These are phyloP conservation scores for Gasteruption jaculator DNA, from an alignment of 2,888 invertebrate genomes.

Conservation along the genomic window DNA sequence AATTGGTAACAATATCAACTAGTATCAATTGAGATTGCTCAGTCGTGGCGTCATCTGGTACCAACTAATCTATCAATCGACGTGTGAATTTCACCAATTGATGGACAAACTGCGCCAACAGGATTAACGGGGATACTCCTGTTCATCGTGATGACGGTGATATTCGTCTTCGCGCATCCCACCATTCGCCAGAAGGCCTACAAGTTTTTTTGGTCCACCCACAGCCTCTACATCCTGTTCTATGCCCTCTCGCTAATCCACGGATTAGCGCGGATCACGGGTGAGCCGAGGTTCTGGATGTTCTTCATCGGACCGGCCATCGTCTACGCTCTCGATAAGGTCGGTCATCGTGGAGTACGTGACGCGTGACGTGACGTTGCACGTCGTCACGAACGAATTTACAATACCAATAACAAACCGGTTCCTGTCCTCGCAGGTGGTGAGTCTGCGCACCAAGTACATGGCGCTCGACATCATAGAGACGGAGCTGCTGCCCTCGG, in stretches of 20 bases:
- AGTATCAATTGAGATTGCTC: too few relatives aligned
- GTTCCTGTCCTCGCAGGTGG: slow-evolving; percentile 68
- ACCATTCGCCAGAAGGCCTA: slow-evolving; percentile 88
- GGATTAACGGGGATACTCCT: slow-evolving; percentile 83
- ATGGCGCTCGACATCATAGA: slow-evolving; percentile 90
- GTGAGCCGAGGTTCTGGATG: slow-evolving; percentile 89
- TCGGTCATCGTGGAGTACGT: too few relatives aligned
- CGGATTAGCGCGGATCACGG: slow-evolving; percentile 86
- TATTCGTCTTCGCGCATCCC: slow-evolving; percentile 95
- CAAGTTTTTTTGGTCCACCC: slow-evolving; percentile 93
- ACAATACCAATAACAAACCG: background rate
- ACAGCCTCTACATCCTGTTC: slow-evolving; percentile 80
- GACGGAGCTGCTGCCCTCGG: slow-evolving; percentile 89
- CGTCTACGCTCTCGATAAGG: slow-evolving; percentile 85
- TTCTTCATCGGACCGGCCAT: slow-evolving; percentile 90
- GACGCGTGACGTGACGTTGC: background rate
- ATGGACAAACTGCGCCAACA: too few relatives aligned
- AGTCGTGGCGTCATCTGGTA: too few relatives aligned
- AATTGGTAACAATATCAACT: too few relatives aligned
- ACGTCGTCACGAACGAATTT: background rate
- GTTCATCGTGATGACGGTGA: slow-evolving; percentile 88
- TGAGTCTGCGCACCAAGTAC: slow-evolving; percentile 84
- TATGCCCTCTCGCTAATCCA: slow-evolving; percentile 86
- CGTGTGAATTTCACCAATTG: too few relatives aligned
- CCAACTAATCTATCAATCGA: too few relatives aligned